Conservation (phyloP, 2,888 invertebrate species). For the Poecilobothrus nobilitatus region DNA sequence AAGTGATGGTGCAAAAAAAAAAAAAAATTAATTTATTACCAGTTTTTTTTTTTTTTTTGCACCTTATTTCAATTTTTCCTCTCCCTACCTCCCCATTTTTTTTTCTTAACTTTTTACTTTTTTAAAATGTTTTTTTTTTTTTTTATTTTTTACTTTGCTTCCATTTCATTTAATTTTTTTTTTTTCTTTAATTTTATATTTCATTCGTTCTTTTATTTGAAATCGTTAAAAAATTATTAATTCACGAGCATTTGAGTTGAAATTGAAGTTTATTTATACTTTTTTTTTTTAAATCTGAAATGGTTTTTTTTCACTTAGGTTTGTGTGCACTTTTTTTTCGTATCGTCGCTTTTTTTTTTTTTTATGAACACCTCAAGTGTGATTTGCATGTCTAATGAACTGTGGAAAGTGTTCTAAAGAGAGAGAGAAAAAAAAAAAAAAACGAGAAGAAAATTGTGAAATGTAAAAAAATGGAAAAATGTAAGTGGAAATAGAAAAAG, state of each 20-base stretch:
- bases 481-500: neutral
- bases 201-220: neutral
- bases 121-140: neutral
- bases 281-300: neutral
- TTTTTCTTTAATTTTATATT: neutral
- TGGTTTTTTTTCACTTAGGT: neutral
- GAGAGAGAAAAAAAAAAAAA: neutral
- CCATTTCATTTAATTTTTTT: neutral
- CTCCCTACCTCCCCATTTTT: no score
- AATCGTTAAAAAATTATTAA: conserved; percentile 6
- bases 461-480: neutral
- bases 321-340: neutral
- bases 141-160: neutral
- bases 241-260: neutral
- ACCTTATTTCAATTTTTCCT: no score
- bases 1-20: neutral
- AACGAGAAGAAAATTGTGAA: neutral
- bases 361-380: conserved; percentile 9
- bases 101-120: neutral
- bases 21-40: neutral
- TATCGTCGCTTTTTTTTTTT: no score
- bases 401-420: neutral
- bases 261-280: neutral
- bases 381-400: conserved; percentile 17
- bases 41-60: neutral